A percentile compares a stretch with the other conserved stretches of the same genome.
Evolutionary conservation across 2,113 vertebrate genomes (phyloP).

Genomic region (Spermophilus dauricus): DNA sequence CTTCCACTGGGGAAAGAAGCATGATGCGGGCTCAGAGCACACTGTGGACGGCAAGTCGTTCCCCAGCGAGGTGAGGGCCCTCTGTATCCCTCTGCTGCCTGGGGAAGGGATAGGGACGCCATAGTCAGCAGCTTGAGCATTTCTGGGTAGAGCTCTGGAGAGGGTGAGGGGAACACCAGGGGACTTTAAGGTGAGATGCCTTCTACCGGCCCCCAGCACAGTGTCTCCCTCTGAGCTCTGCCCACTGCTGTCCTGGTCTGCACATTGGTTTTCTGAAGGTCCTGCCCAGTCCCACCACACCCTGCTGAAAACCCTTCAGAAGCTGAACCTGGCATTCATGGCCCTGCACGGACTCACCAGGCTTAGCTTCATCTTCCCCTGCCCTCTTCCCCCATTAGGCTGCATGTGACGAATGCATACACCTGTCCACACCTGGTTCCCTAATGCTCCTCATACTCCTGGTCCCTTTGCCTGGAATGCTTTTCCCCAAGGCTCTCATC

Average conservation of each 20-base stretch:
- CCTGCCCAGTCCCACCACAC: background rate
- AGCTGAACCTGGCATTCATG: background rate
- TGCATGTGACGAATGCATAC: background rate
- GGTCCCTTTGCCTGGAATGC: background rate
- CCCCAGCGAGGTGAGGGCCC: constrained; percentile 92
- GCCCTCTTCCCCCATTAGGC: background rate
- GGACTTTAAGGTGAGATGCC: background rate
- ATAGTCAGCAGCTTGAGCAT: background rate
- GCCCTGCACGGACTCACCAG: background rate
- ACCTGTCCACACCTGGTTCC: background rate
- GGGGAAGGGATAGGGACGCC: background rate
- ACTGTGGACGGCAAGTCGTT: constrained; percentile 94
- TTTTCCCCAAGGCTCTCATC: background rate
- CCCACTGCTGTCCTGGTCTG: background rate
- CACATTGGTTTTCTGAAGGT: background rate
- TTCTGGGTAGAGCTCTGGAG: background rate
- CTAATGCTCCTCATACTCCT: background rate
- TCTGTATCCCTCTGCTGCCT: background rate
- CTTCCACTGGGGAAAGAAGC: constrained; percentile 97
- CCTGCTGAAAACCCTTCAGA: background rate
- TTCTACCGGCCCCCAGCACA: background rate
- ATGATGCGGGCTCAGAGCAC: constrained; percentile 94
- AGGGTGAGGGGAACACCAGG: background rate
- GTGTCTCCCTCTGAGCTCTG: background rate
- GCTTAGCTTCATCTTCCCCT: background rate